Evolutionary conservation across 2,113 vertebrate genomes (phyloP).

Genomic region (Dinomys branickii): DNA sequence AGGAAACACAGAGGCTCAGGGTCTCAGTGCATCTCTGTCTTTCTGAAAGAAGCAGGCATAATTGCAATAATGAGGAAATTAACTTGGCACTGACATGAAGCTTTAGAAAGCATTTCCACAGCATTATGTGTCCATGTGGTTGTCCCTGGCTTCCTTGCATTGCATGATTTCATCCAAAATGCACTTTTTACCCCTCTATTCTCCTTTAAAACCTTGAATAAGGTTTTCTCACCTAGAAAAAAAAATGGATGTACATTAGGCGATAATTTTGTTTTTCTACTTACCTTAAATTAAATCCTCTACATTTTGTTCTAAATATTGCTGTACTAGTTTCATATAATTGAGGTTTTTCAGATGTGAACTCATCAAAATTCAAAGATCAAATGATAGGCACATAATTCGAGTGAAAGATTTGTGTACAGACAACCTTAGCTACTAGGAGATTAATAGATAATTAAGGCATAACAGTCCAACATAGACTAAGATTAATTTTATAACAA

Average conservation of each 20-base stretch:
- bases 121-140: slow-evolving; percentile 23
- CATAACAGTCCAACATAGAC: not conserved
- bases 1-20: slow-evolving; percentile 66
- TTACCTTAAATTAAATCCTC: not conserved
- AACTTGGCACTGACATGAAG: not conserved
- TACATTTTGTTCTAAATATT: slow-evolving; percentile 6
- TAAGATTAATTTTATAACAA: not conserved
- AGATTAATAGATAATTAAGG: not conserved
- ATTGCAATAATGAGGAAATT: slow-evolving; percentile 39
- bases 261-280: not conserved
- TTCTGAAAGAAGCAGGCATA: slow-evolving; percentile 54
- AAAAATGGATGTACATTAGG: slow-evolving; percentile 2
- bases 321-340: not conserved
- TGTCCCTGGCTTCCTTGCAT: not conserved
- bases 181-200: not conserved
- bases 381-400: not conserved
- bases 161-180: not conserved
- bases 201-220: not conserved
- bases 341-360: not conserved
- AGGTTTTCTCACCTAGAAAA: not conserved
- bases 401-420: not conserved
- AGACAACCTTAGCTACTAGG: not conserved
- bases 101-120: slow-evolving; percentile 41
- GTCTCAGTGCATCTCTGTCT: slow-evolving; percentile 20
- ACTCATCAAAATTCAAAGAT: not conserved